Conservation (phyloP, 2,888 invertebrate genomes). For the Cabera pusaria region DNA sequence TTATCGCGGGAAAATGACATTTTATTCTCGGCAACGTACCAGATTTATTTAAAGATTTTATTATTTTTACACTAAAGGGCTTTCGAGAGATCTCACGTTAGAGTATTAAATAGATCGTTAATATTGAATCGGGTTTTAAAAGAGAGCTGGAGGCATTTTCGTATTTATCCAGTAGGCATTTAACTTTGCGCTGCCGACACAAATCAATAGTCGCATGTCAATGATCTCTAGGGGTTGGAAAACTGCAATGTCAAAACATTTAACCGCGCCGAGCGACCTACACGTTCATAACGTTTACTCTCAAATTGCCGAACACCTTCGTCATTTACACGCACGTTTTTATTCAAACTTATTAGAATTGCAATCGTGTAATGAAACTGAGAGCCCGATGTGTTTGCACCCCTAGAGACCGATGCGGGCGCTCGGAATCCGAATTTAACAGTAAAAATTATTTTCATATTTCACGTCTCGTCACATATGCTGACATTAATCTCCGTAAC, state of each 20-base stretch:
- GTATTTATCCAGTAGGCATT: constrained; percentile 22
- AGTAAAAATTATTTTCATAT: constrained; percentile 32
- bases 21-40: constrained; percentile 6
- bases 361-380: constrained; percentile 23
- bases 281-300: constrained; percentile 9
- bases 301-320: constrained; percentile 18
- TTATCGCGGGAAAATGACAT: constrained; percentile 12
- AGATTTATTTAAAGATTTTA: neutral
- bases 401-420: constrained; percentile 25
- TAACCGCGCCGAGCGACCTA: constrained; percentile 14
- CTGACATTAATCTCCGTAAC: constrained; percentile 27
- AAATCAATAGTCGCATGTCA: constrained; percentile 47
- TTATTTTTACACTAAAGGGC: neutral
- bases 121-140: constrained; percentile 10
- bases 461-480: constrained; percentile 31
- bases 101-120: constrained; percentile 1
- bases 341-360: constrained; percentile 26
- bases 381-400: constrained; percentile 8
- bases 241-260: constrained; percentile 38
- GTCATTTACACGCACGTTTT: constrained; percentile 16
- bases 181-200: constrained; percentile 36
- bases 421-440: constrained; percentile 29
- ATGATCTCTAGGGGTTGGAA: constrained; percentile 40
- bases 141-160: constrained; percentile 11
- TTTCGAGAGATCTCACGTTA: constrained; percentile 4